phyloP scores from a whole-genome alignment of 2,113 vertebrate genomes.

The Bos taurus region DNA sequence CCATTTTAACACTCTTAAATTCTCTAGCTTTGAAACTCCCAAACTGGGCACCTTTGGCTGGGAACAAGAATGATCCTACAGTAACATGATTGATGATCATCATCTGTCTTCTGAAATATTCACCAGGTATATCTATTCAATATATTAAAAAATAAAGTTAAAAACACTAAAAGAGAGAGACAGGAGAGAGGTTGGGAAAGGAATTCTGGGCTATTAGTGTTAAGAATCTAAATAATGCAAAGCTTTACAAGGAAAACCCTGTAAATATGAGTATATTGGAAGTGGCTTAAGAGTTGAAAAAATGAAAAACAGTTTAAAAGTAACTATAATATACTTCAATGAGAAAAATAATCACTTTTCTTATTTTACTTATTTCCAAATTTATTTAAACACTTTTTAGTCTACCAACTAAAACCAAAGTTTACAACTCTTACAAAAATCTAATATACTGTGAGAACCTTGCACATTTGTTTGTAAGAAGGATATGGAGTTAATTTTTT shows the following conservation, averaged over 20 bases:
- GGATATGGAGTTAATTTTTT: not conserved
- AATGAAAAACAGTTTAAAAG: not conserved
- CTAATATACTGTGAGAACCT: not conserved
- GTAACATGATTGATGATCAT: not conserved
- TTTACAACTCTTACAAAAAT: not conserved
- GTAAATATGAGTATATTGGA: not conserved
- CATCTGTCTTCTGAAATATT: not conserved
- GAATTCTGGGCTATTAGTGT: not conserved
- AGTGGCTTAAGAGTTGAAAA: not conserved
- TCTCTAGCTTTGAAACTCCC: not conserved
- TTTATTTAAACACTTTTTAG: slow-evolving; percentile 1
- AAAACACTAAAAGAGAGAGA: not conserved
- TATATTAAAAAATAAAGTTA: not conserved
- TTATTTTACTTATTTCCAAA: not conserved
- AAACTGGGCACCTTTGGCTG: not conserved
- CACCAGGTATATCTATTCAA: not conserved
- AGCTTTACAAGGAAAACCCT: not conserved
- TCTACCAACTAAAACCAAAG: not conserved
- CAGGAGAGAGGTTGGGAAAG: not conserved
- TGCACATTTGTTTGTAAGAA: not conserved
- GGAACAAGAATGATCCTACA: not conserved
- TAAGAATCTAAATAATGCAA: not conserved
- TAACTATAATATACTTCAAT: not conserved
- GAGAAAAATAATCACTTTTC: not conserved
- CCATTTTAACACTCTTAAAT: not conserved